These are phyloP conservation scores for Caenorhabditis zanzibari DNA, from an alignment of 2,888 invertebrate species.

Conservation along the genomic window DNA sequence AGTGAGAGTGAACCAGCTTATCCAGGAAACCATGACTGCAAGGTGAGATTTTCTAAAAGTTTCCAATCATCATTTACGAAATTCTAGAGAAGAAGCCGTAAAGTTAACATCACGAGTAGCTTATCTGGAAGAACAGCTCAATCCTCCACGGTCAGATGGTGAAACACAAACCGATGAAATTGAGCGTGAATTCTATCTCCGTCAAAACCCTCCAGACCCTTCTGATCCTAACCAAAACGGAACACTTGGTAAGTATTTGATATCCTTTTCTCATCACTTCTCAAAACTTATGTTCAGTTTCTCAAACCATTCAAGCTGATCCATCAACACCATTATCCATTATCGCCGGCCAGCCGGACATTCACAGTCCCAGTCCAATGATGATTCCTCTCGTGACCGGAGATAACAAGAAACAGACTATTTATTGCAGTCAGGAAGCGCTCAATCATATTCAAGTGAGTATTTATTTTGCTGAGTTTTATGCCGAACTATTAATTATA, in stretches of 20 bases:
- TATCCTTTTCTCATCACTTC: constrained; percentile 11
- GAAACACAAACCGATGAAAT: constrained; percentile 62
- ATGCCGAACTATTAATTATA: constrained; percentile 59
- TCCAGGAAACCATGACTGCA: constrained; percentile 80
- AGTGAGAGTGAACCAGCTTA: constrained; percentile 79
- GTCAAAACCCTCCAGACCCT: constrained; percentile 65
- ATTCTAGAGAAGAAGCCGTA: constrained; percentile 75
- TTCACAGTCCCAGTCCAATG: constrained; percentile 59
- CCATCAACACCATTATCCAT: constrained; percentile 66
- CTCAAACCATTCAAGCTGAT: constrained; percentile 64
- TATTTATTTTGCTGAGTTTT: neutral
- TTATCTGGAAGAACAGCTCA: constrained; percentile 67
- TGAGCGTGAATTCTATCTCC: constrained; percentile 44
- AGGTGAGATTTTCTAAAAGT: constrained; percentile 57
- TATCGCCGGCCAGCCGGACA: constrained; percentile 47
- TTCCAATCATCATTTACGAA: neutral
- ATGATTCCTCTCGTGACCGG: constrained; percentile 59
- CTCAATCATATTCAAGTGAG: constrained; percentile 71
- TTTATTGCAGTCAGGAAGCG: constrained; percentile 73
- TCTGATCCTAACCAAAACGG: constrained; percentile 66
- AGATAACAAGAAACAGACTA: constrained; percentile 62
- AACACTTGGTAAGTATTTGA: constrained; percentile 29
- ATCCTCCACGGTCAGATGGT: constrained; percentile 39
- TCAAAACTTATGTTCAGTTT: constrained; percentile 39
- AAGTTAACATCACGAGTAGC: constrained; percentile 67